phyloP scores from a whole-genome alignment of 2,888 invertebrate species.

The Galerucella pusilla region DNA sequence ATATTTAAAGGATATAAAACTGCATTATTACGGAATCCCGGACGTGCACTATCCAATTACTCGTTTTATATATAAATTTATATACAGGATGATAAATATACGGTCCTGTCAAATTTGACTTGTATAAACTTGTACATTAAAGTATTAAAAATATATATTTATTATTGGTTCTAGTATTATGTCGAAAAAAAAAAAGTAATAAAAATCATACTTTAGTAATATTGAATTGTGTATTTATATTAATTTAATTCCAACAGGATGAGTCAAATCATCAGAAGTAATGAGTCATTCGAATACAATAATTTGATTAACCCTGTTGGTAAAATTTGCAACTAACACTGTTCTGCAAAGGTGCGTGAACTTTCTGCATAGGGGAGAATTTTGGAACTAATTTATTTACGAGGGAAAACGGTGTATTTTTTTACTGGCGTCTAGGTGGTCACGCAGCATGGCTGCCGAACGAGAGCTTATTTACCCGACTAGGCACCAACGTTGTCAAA shows the following conservation, averaged over 20 bases:
- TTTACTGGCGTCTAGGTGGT: no score
- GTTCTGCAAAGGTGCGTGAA: not conserved
- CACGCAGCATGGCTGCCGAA: no score
- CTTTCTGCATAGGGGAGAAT: not conserved
- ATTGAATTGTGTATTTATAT: slow-evolving; percentile 17
- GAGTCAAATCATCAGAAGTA: not conserved
- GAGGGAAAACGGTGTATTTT: not conserved
- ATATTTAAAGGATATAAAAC: no score
- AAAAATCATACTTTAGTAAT: slow-evolving; percentile 10
- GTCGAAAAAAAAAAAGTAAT: not conserved
- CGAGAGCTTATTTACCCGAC: no score
- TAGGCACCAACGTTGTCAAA: no score
- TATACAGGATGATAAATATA: slow-evolving; percentile 4
- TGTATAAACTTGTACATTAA: slow-evolving; percentile 19
- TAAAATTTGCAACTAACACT: not conserved
- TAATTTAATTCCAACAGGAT: not conserved
- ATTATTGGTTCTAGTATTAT: slow-evolving; percentile 18
- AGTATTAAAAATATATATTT: slow-evolving; percentile 18
- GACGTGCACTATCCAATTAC: no score
- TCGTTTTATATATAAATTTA: not conserved
- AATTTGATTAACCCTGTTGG: not conserved
- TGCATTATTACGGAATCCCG: no score
- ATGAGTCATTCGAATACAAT: not conserved
- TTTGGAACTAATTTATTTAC: not conserved
- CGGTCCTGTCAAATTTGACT: not conserved